These are phyloP conservation scores for Aricia agestis DNA, from an alignment of 1,140 invertebrate genomes.

Conservation along the genomic window DNA sequence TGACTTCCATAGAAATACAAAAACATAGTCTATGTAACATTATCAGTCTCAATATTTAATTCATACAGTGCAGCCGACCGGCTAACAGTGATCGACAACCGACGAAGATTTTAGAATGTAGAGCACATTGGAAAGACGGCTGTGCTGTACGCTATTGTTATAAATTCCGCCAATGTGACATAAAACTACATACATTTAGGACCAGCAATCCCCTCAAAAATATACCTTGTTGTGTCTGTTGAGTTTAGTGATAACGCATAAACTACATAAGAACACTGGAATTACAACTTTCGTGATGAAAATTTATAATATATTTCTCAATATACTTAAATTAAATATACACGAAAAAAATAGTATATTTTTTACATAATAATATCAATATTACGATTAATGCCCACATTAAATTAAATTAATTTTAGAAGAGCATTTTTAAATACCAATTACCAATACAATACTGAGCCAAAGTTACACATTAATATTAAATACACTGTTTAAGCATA, in stretches of 20 bases:
- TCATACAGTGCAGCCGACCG: not conserved
- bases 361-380: conserved; percentile 8
- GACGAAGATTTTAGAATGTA: too few species aligned
- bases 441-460: conserved; percentile 14
- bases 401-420: not conserved
- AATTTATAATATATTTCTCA: conserved; percentile 9
- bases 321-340: conserved; percentile 1
- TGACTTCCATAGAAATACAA: conserved; percentile 59
- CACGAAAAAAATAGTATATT: not conserved
- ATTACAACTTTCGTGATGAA: not conserved
- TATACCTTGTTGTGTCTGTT: conserved; percentile 16
- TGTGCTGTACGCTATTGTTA: conserved; percentile 57
- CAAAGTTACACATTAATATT: conserved; percentile 2
- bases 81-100: too few species aligned
- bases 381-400: not conserved
- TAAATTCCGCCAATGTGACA: conserved; percentile 57
- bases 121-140: too few species aligned
- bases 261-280: conserved; percentile 11
- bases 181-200: conserved; percentile 34
- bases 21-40: conserved; percentile 69
- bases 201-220: conserved; percentile 23
- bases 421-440: not conserved
- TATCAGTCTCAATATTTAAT: conserved; percentile 71
- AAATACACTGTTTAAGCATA: not conserved
- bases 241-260: not conserved